These are phyloP conservation scores for Myotis daubentonii DNA, from an alignment of 2,797 vertebrate species.

Conservation along the genomic window DNA sequence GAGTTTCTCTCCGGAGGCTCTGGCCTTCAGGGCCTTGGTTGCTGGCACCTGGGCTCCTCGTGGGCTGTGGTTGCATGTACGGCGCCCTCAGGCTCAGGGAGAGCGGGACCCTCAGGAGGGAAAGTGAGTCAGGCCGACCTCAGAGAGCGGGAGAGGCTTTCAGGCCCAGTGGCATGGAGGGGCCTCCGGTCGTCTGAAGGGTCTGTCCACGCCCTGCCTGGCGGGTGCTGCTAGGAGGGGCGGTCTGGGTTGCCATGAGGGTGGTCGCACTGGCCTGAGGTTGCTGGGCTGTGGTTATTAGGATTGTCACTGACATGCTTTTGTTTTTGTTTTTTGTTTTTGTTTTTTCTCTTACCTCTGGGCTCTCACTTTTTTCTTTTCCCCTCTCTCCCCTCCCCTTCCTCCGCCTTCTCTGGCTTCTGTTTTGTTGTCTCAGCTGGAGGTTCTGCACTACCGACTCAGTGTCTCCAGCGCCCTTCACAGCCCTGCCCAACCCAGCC, in stretches of 20 bases:
- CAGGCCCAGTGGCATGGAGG: neutral
- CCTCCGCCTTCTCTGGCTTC: conserved; percentile 65
- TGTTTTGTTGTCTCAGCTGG: conserved; percentile 95
- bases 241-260: neutral
- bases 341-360: conserved; percentile 65
- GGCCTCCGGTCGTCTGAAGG: neutral
- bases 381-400: conserved; percentile 71
- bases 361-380: conserved; percentile 79
- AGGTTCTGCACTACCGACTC: conserved; percentile 98
- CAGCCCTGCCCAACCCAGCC: conserved; percentile 93
- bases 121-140: neutral
- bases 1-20: neutral
- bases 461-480: conserved; percentile 97
- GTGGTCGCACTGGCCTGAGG: conserved; percentile 20
- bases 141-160: neutral
- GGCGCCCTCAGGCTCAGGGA: neutral
- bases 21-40: neutral
- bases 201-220: neutral
- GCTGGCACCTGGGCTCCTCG: neutral
- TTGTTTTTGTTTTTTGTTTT: conserved; percentile 81
- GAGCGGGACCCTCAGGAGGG: neutral
- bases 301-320: conserved; percentile 81
- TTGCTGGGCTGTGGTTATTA: conserved; percentile 68
- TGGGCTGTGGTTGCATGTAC: fast-evolving
- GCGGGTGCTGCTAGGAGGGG: neutral